These are phyloP conservation scores for Trachemys scripta DNA, from an alignment of 2,113 vertebrate genomes.

Conservation along the genomic window DNA sequence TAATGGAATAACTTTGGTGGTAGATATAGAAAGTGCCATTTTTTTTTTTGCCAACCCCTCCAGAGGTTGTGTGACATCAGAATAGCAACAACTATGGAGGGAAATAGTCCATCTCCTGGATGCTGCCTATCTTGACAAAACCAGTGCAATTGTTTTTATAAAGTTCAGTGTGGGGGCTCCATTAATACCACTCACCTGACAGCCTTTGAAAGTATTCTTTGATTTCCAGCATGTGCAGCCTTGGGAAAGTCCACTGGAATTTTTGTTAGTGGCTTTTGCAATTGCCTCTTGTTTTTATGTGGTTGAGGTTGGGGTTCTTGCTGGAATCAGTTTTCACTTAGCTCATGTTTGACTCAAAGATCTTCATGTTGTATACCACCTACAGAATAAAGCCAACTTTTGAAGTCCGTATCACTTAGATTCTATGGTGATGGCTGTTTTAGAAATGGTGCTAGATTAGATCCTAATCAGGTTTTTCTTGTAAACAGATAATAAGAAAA, in stretches of 20 bases:
- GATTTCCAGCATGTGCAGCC: background rate
- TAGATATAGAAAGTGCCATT: background rate
- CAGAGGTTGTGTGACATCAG: background rate
- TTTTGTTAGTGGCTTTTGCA: background rate
- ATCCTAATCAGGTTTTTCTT: background rate
- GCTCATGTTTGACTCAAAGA: background rate
- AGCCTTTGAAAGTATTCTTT: too few species aligned
- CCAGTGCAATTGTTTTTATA: background rate
- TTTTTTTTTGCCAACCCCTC: background rate
- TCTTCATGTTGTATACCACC: too few species aligned
- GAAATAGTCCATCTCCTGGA: background rate
- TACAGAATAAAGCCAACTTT: background rate
- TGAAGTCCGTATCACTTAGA: background rate
- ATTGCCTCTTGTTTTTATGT: background rate
- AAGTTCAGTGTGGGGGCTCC: background rate
- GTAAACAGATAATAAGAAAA: too few species aligned
- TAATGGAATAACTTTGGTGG: background rate
- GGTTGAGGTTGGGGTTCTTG: background rate
- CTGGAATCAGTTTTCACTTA: background rate
- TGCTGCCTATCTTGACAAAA: background rate
- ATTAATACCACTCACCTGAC: background rate
- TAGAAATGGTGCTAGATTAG: background rate
- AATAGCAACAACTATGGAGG: background rate
- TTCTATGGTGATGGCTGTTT: background rate
- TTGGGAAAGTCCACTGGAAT: background rate